Evolutionary conservation across 64 coral and sea anemone genomes (phyloP).

Genomic region (Stylophora pistillata): DNA sequence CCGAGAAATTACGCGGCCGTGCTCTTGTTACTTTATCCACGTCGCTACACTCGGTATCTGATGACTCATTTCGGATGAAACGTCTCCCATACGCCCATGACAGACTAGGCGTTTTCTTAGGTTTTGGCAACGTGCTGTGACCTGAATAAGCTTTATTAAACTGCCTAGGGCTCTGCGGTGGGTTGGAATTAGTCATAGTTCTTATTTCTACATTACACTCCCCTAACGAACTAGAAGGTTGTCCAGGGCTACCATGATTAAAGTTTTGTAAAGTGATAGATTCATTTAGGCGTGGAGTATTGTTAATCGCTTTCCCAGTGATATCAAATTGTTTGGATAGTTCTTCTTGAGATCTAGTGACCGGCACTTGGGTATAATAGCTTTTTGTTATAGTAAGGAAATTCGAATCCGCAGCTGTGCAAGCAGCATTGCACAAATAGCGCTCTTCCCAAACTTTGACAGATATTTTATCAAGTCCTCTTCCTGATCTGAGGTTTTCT

Average conservation of each 20-base stretch:
- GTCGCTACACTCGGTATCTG: slow-evolving; percentile 17
- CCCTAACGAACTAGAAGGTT: not conserved
- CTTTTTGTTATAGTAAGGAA: not conserved
- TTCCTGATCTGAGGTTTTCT: not conserved
- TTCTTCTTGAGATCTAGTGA: not conserved
- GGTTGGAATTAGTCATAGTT: not conserved
- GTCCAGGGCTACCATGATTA: not conserved
- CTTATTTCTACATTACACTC: not conserved
- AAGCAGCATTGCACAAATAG: not conserved
- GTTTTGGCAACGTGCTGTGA: not conserved
- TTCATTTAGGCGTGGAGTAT: no score
- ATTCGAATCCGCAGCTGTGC: not conserved
- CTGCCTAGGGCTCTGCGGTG: not conserved
- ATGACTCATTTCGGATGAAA: slow-evolving; percentile 8
- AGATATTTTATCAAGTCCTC: not conserved
- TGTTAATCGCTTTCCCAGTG: not conserved
- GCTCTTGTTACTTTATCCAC: not conserved
- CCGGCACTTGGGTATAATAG: not conserved
- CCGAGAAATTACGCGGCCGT: not conserved
- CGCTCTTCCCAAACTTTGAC: slow-evolving; percentile 20
- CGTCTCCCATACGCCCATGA: slow-evolving; percentile 23
- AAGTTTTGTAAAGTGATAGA: not conserved
- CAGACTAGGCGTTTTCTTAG: not conserved
- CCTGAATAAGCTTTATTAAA: slow-evolving; percentile 5
- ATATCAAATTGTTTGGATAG: not conserved